phyloP scores from a whole-genome alignment of 1,140 invertebrate species.

The Eumaeus atala region DNA sequence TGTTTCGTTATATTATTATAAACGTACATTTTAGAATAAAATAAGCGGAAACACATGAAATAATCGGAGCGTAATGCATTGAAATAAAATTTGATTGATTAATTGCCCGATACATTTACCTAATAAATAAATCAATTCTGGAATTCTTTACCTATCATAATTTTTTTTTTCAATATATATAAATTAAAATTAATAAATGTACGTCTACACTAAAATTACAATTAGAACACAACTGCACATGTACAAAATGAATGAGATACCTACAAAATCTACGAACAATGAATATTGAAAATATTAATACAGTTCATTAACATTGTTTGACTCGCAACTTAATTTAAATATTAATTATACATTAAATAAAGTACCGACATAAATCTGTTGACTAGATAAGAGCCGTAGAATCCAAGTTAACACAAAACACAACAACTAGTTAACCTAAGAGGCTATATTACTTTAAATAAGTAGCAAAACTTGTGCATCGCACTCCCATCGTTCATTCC shows the following conservation, averaged over 20 bases:
- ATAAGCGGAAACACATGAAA: slow-evolving; percentile 34
- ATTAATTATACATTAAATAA: slow-evolving; percentile 18
- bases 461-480: slow-evolving; percentile 63
- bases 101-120: slow-evolving; percentile 53
- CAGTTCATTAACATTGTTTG: slow-evolving; percentile 24
- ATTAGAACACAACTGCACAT: slow-evolving; percentile 63
- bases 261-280: slow-evolving; percentile 39
- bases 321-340: slow-evolving; percentile 12
- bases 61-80: slow-evolving; percentile 24
- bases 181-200: slow-evolving; percentile 51
- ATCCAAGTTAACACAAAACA: slow-evolving; percentile 36
- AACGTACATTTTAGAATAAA: slow-evolving; percentile 40
- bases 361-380: slow-evolving; percentile 13
- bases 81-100: slow-evolving; percentile 19
- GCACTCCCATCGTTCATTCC: slow-evolving; percentile 23
- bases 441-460: slow-evolving; percentile 45
- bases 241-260: slow-evolving; percentile 54
- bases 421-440: slow-evolving; percentile 58
- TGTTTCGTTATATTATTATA: slow-evolving; percentile 51
- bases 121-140: slow-evolving; percentile 70
- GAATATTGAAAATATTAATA: slow-evolving; percentile 43
- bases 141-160: slow-evolving; percentile 34
- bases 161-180: slow-evolving; percentile 34
- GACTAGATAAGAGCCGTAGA: slow-evolving; percentile 32
- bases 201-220: slow-evolving; percentile 52